A percentile compares a stretch with the other conserved stretches of the same genome.
These are phyloP conservation scores for Anarsia innoxiella DNA, from an alignment of 2,888 invertebrate species.

Conservation along the genomic window DNA sequence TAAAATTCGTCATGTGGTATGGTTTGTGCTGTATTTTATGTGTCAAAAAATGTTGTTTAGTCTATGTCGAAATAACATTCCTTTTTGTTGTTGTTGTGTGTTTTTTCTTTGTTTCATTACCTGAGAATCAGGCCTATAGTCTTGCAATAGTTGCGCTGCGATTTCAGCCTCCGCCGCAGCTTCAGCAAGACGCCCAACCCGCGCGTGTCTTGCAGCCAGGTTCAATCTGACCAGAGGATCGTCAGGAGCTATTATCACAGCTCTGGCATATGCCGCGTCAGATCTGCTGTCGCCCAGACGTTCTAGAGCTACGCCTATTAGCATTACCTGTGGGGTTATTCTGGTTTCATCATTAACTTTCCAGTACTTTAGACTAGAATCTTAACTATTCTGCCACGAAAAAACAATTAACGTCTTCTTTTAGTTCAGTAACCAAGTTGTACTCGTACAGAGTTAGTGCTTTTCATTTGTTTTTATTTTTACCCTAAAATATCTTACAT, in stretches of 20 bases:
- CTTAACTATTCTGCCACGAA: too few relatives aligned
- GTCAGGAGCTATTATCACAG: conserved; percentile 38
- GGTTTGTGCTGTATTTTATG: background rate
- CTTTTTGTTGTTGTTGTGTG: background rate
- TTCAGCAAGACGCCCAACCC: conserved; percentile 38
- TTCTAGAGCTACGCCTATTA: conserved; percentile 58
- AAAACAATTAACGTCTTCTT: too few relatives aligned
- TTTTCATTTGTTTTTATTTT: too few relatives aligned
- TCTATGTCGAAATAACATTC: background rate
- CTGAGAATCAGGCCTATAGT: conserved; percentile 42
- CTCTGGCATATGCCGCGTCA: conserved; percentile 53
- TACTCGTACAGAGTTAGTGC: too few relatives aligned
- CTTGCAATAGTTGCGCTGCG: conserved; percentile 34
- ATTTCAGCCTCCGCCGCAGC: conserved; percentile 39
- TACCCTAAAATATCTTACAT: too few relatives aligned
- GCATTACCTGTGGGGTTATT: conserved; percentile 49
- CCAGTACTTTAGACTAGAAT: too few relatives aligned
- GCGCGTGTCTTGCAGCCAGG: conserved; percentile 48
- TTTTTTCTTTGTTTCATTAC: conserved; percentile 30
- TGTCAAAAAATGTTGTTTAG: background rate
- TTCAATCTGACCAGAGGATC: conserved; percentile 54
- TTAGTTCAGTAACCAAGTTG: too few relatives aligned
- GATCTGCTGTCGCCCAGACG: conserved; percentile 51
- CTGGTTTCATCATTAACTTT: too few relatives aligned
- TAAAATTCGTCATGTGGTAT: too few relatives aligned